A percentile compares a stretch with the other conserved stretches of the same genome.
phyloP scores from a whole-genome alignment of 2,113 vertebrate species.

The Tragulus kanchil region DNA sequence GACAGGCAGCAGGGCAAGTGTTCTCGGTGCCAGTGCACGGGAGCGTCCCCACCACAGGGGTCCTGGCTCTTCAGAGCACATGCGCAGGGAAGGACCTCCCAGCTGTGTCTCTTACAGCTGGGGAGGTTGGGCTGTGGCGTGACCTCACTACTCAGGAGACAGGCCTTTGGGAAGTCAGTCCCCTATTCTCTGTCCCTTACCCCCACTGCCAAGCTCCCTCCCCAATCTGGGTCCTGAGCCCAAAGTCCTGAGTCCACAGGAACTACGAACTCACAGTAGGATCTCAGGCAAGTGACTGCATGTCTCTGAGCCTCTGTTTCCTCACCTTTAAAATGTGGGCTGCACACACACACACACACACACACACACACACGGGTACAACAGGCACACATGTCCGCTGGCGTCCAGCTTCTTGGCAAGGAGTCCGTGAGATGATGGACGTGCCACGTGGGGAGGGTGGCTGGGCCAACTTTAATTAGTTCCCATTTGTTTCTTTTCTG shows the following conservation, averaged over 20 bases:
- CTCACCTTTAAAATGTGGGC: not conserved
- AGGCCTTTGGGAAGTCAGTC: not conserved
- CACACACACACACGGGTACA: too few relatives aligned
- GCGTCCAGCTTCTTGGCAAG: not conserved
- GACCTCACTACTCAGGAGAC: not conserved
- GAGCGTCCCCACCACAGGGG: not conserved
- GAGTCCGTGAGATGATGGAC: not conserved
- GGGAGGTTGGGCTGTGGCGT: not conserved
- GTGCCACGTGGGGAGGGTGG: not conserved
- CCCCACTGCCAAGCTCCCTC: not conserved
- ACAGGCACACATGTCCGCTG: not conserved
- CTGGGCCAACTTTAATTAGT: not conserved
- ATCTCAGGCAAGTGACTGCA: not conserved
- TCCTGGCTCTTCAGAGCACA: not conserved
- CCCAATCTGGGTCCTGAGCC: not conserved
- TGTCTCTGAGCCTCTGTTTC: not conserved
- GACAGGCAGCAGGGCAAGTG: too few relatives aligned
- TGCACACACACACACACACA: not conserved
- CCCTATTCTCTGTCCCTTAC: not conserved
- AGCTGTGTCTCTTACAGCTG: not conserved
- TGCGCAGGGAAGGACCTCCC: not conserved
- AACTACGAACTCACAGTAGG: not conserved
- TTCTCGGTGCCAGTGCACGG: not conserved
- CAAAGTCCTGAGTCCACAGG: not conserved
- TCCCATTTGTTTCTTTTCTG: slow-evolving; percentile 20